Conservation (phyloP, 2,888 invertebrate species). For the Agonopterix arenella region DNA sequence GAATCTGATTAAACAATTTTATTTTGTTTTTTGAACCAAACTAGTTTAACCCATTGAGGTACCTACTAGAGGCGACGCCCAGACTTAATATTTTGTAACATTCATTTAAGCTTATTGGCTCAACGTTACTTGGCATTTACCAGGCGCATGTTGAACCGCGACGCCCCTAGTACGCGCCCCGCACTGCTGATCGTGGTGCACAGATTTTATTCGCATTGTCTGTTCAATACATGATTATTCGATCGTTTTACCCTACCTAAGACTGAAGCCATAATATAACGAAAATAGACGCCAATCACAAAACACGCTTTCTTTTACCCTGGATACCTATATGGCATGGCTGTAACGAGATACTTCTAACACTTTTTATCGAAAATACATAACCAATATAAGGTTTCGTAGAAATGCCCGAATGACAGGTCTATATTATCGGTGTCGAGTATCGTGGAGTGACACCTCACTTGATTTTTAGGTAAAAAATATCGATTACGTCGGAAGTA, state of each 20-base stretch:
- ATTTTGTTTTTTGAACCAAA: no score
- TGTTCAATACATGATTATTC: no score
- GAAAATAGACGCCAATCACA: not conserved
- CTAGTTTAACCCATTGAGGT: no score
- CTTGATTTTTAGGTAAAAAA: slow-evolving; percentile 60
- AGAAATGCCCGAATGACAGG: slow-evolving; percentile 29
- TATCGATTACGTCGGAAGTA: slow-evolving; percentile 71
- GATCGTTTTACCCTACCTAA: not conserved
- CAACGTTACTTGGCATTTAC: no score
- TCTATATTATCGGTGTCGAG: slow-evolving; percentile 32
- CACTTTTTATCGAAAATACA: slow-evolving; percentile 10
- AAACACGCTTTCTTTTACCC: not conserved
- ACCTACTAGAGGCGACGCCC: no score
- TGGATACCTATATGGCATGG: not conserved
- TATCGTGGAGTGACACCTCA: slow-evolving; percentile 46
- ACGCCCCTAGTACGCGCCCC: no score
- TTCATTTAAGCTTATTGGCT: no score
- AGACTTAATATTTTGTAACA: no score
- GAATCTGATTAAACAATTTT: no score
- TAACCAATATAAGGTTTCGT: slow-evolving; percentile 39
- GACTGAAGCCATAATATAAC: not conserved
- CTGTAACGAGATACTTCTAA: slow-evolving; percentile 9
- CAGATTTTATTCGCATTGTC: no score
- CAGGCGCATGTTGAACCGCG: no score
- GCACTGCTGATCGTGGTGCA: no score